These are phyloP conservation scores for Ammospiza nelsoni DNA, from an alignment of 2,113 vertebrate genomes.

Conservation along the genomic window DNA sequence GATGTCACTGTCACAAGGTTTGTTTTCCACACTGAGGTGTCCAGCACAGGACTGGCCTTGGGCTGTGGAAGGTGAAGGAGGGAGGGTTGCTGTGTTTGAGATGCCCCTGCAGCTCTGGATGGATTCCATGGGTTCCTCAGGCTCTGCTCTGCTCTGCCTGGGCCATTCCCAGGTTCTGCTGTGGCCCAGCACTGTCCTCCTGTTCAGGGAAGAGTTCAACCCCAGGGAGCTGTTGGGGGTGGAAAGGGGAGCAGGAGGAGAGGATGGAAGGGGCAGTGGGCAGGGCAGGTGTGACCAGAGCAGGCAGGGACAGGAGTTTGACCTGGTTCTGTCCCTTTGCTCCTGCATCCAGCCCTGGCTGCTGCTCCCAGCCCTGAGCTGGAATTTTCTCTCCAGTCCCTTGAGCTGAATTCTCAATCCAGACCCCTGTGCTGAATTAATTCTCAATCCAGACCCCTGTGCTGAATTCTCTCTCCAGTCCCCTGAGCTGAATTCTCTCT, in stretches of 20 bases:
- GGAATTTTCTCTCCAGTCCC: too few relatives aligned
- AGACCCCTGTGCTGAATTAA: too few relatives aligned
- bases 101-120: accelerated
- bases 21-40: neutral
- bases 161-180: neutral
- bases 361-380: neutral
- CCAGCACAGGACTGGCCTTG: neutral
- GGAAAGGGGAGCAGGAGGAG: neutral
- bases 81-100: neutral
- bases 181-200: neutral
- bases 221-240: neutral
- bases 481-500: too few relatives aligned
- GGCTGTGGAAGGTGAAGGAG: neutral
- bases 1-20: neutral
- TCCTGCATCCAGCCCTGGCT: neutral
- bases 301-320: neutral
- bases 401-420: too few relatives aligned
- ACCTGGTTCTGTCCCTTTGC: neutral
- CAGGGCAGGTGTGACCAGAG: neutral
- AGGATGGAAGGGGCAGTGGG: accelerated
- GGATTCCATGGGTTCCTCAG: neutral
- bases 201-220: neutral
- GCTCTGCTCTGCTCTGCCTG: neutral
- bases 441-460: too few relatives aligned
- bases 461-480: neutral